Percentiles rank a stretch among this genome's conserved stretches.
These are phyloP conservation scores for Pseudomyrmex cubaensis DNA, from an alignment of 1,140 invertebrate species.

Conservation along the genomic window DNA sequence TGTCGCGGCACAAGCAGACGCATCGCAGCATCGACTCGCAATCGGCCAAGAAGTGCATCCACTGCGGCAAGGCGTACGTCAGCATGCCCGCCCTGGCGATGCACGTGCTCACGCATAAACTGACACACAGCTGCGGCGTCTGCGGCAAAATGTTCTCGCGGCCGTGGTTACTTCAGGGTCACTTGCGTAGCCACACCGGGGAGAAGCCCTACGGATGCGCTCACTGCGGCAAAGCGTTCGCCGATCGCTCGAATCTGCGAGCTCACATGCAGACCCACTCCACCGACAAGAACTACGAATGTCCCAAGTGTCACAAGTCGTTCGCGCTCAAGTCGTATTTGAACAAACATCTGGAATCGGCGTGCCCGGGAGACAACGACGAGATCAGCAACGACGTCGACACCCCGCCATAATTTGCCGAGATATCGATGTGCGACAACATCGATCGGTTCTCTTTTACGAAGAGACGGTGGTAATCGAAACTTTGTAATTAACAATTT, in stretches of 20 bases:
- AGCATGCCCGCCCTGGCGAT: slow-evolving; percentile 99
- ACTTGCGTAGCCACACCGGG: slow-evolving; percentile 97
- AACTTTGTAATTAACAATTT: not conserved
- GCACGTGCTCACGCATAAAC: slow-evolving; percentile 97
- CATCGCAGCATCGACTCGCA: slow-evolving; percentile 97
- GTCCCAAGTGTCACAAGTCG: slow-evolving; percentile 94
- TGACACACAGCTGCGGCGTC: slow-evolving; percentile 95
- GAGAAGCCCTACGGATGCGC: slow-evolving; percentile 99
- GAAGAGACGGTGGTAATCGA: not conserved
- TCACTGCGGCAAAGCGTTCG: slow-evolving; percentile 99
- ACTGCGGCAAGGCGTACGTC: slow-evolving; percentile 98
- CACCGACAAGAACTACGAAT: slow-evolving; percentile 95
- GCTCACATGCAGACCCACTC: slow-evolving; percentile 98
- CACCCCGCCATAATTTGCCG: slow-evolving; percentile 55
- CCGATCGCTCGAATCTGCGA: slow-evolving; percentile 96
- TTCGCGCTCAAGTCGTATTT: slow-evolving; percentile 99
- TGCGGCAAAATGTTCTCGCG: slow-evolving; percentile 97
- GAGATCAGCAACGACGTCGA: slow-evolving; percentile 78
- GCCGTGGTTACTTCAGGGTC: slow-evolving; percentile 97
- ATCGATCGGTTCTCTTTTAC: not conserved
- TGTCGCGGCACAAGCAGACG: slow-evolving; percentile 98
- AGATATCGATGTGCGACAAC: not conserved
- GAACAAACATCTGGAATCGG: slow-evolving; percentile 98
- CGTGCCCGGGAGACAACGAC: slow-evolving; percentile 88
- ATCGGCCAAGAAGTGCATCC: slow-evolving; percentile 96